phyloP scores from a whole-genome alignment of 2,888 invertebrate genomes.

The Leptinotarsa peninsularis region DNA sequence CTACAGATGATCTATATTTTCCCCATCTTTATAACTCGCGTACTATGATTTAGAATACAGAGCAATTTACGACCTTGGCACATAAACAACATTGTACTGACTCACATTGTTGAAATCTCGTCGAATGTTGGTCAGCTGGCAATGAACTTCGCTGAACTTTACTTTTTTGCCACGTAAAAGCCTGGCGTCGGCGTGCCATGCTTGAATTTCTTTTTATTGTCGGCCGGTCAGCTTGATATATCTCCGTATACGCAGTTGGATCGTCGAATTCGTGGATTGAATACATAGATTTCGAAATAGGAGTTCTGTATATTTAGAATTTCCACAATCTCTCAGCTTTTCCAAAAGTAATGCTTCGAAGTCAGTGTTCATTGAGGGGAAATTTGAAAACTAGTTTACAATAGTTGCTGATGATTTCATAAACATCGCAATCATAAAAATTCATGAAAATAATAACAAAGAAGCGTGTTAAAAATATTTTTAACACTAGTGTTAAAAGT shows the following conservation, averaged over 20 bases:
- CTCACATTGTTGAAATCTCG: slow-evolving; percentile 25
- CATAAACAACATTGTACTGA: slow-evolving; percentile 29
- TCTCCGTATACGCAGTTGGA: not conserved
- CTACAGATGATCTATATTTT: slow-evolving; percentile 9
- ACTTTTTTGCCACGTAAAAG: slow-evolving; percentile 26
- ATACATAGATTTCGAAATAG: too few relatives aligned
- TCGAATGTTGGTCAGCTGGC: slow-evolving; percentile 36
- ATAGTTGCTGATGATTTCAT: too few relatives aligned
- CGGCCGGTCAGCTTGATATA: not conserved
- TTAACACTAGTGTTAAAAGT: too few relatives aligned
- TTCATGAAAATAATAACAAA: too few relatives aligned
- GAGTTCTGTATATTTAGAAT: too few relatives aligned
- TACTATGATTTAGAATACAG: slow-evolving; percentile 11
- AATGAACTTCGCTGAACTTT: slow-evolving; percentile 39
- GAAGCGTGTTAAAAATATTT: too few relatives aligned
- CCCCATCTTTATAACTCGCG: not conserved
- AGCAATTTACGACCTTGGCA: slow-evolving; percentile 28
- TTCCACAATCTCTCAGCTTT: too few relatives aligned
- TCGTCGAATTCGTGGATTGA: too few relatives aligned
- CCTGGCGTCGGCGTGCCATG: not conserved
- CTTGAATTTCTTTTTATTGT: slow-evolving; percentile 13
- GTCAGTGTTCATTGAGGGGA: too few relatives aligned
- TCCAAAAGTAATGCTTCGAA: too few relatives aligned
- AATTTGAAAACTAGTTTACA: too few relatives aligned
- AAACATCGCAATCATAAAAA: too few relatives aligned